A percentile compares a stretch with the other conserved stretches of the same genome.
phyloP scores from a whole-genome alignment of 2,113 vertebrate genomes.

The Gadus chalcogrammus region DNA sequence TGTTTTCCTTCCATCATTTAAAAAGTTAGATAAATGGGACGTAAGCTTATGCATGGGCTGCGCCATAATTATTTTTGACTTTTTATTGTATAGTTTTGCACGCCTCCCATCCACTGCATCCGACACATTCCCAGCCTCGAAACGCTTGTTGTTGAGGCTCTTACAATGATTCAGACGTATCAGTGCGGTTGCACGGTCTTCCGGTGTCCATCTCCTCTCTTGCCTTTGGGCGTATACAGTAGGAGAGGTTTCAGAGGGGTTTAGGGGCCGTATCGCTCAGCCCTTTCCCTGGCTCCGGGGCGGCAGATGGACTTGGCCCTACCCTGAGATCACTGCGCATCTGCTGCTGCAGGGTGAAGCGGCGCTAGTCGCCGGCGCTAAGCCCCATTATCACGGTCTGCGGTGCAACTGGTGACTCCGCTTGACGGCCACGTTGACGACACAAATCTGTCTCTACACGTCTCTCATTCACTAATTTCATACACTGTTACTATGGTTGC shows the following conservation, averaged over 20 bases:
- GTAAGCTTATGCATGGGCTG: too few relatives aligned
- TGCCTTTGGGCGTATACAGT: constrained; percentile 49
- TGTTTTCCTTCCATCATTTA: too few relatives aligned
- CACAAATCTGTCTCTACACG: constrained; percentile 5
- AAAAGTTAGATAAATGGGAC: too few relatives aligned
- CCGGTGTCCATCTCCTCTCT: constrained; percentile 58
- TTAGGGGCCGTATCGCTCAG: constrained; percentile 1
- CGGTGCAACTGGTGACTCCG: constrained; percentile 72
- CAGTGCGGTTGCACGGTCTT: constrained; percentile 20
- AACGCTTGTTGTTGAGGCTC: too few relatives aligned
- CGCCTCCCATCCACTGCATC: too few relatives aligned
- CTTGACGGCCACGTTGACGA: constrained; percentile 17
- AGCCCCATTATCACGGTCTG: constrained; percentile 67
- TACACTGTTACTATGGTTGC: constrained; percentile 9
- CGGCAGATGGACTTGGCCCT: constrained; percentile 77
- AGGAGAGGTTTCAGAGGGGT: constrained; percentile 35
- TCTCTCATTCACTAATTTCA: constrained; percentile 1
- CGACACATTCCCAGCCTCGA: too few relatives aligned
- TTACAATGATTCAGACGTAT: too few relatives aligned
- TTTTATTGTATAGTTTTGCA: too few relatives aligned
- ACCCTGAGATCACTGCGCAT: constrained; percentile 75
- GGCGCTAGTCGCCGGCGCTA: constrained; percentile 52
- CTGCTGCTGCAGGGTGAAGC: constrained; percentile 63
- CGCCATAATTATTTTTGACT: too few relatives aligned
- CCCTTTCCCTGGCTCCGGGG: constrained; percentile 62